A percentile compares a stretch with the other conserved stretches of the same genome.
Evolutionary conservation across 1,140 invertebrate species (phyloP).

Genomic region (Leptinotarsa undecemlineata): DNA sequence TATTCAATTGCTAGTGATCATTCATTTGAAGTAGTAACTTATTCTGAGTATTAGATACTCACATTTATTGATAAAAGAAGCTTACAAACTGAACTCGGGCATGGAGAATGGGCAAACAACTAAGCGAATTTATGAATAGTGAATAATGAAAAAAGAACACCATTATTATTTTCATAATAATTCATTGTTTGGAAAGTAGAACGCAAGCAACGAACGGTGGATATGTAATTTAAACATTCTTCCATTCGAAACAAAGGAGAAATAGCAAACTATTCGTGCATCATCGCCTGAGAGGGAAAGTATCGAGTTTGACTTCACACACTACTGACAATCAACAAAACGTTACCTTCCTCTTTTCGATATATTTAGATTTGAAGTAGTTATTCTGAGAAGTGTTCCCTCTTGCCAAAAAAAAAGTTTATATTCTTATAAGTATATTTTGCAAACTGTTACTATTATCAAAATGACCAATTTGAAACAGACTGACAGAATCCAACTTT

Average conservation of each 20-base stretch:
- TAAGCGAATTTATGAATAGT: neutral
- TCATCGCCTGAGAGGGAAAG: neutral
- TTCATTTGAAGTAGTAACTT: too few species aligned
- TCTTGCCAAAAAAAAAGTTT: too few species aligned
- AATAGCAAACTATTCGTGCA: neutral
- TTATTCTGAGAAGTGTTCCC: too few species aligned
- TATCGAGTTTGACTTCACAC: neutral
- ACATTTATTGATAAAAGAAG: neutral
- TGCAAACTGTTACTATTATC: too few species aligned
- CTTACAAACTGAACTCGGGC: neutral
- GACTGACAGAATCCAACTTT: too few species aligned
- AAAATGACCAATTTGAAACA: too few species aligned
- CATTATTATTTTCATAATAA: conserved; percentile 9
- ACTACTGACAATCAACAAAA: neutral
- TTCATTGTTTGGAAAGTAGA: neutral
- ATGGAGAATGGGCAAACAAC: conserved; percentile 2
- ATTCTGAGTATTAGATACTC: neutral
- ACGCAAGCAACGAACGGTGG: conserved; percentile 1
- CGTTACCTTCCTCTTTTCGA: too few species aligned
- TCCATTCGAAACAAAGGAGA: conserved; percentile 5
- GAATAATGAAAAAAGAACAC: conserved; percentile 1
- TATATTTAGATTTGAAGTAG: too few species aligned
- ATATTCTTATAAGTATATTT: too few species aligned
- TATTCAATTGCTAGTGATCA: too few species aligned
- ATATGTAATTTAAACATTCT: neutral